Percentiles rank a stretch among this genome's conserved stretches.
Conservation (phyloP, 2,888 invertebrate genomes). For the Euspilapteryx auroguttella region DNA sequence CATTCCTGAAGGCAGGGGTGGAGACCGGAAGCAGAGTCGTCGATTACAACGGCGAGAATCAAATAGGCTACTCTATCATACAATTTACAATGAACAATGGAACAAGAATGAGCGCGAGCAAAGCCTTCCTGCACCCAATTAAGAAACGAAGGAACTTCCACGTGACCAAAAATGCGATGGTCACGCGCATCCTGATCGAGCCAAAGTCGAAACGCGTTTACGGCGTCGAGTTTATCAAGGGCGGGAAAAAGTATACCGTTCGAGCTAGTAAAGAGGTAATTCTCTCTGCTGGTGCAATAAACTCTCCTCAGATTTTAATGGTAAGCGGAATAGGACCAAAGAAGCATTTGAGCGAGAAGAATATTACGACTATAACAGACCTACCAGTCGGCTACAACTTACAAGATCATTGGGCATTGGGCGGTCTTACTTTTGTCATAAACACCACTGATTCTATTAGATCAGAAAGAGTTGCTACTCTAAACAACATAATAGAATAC, state of each 20-base stretch:
- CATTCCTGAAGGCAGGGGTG: slow-evolving; percentile 63
- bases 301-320: slow-evolving; percentile 81
- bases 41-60: slow-evolving; percentile 67
- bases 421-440: slow-evolving; percentile 69
- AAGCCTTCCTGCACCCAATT: slow-evolving; percentile 68
- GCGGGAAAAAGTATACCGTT: slow-evolving; percentile 34
- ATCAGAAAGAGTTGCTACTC: slow-evolving; percentile 44
- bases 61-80: slow-evolving; percentile 68
- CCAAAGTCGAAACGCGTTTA: slow-evolving; percentile 50
- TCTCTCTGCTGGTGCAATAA: slow-evolving; percentile 76
- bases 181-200: slow-evolving; percentile 61
- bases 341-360: slow-evolving; percentile 58
- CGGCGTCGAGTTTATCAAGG: slow-evolving; percentile 60
- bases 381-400: slow-evolving; percentile 74
- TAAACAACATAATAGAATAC: slow-evolving; percentile 54
- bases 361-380: slow-evolving; percentile 61
- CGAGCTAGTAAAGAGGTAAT: slow-evolving; percentile 70
- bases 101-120: slow-evolving; percentile 72
- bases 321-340: slow-evolving; percentile 76
- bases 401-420: slow-evolving; percentile 77
- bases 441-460: slow-evolving; percentile 68
- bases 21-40: slow-evolving; percentile 65
- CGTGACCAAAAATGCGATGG: slow-evolving; percentile 59
- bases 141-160: slow-evolving; percentile 64
- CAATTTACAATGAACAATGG: slow-evolving; percentile 72